phyloP scores from a whole-genome alignment of 2,888 invertebrate species.

The Drosophila anceps region DNA sequence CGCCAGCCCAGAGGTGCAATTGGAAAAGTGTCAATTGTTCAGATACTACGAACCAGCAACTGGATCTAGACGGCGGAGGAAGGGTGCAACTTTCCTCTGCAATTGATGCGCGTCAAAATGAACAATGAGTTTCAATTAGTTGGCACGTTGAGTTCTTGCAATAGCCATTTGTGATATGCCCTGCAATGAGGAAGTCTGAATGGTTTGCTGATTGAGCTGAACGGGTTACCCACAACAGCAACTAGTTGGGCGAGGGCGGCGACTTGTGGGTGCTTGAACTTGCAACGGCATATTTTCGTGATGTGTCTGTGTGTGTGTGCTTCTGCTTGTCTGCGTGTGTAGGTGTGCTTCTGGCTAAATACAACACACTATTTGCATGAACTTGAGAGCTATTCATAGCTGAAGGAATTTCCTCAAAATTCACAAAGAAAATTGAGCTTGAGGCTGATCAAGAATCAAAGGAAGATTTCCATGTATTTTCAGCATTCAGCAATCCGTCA shows the following conservation, averaged over 20 bases:
- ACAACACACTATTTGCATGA: constrained; percentile 13
- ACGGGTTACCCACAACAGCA: constrained; percentile 28
- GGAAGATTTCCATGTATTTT: not conserved
- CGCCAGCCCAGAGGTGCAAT: constrained; percentile 68
- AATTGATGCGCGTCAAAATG: constrained; percentile 81
- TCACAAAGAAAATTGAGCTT: not conserved
- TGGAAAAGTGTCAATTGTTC: constrained; percentile 80
- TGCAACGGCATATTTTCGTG: constrained; percentile 36
- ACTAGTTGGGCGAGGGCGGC: not conserved
- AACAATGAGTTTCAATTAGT: constrained; percentile 81
- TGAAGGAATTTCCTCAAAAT: not conserved
- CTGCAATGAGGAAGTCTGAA: constrained; percentile 76
- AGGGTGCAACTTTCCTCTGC: constrained; percentile 22
- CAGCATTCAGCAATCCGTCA: not conserved
- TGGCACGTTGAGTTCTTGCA: constrained; percentile 48
- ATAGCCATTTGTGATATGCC: constrained; percentile 38
- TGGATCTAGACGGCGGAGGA: not conserved
- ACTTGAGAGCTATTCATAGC: constrained; percentile 15
- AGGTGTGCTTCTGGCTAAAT: constrained; percentile 2
- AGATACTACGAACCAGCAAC: constrained; percentile 7
- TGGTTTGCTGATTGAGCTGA: constrained; percentile 69
- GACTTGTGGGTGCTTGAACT: constrained; percentile 51
- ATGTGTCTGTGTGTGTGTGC: not conserved
- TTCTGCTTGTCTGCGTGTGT: not conserved
- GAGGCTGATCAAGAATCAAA: not conserved